These are phyloP conservation scores for Drosophila recens DNA, from an alignment of 2,888 invertebrate species.

Conservation along the genomic window DNA sequence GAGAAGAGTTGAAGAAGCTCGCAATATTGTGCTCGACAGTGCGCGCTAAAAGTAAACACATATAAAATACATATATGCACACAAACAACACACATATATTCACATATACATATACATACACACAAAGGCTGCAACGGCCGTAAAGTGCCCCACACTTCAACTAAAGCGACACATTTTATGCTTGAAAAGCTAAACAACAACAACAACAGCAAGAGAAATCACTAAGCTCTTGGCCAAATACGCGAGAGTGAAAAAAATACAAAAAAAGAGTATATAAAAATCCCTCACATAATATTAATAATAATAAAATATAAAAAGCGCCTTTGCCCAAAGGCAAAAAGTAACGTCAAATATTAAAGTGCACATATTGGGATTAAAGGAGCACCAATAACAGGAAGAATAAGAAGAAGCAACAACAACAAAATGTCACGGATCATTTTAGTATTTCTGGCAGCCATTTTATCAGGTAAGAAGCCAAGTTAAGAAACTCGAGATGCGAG, in stretches of 20 bases:
- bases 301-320: conserved; percentile 41
- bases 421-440: conserved; percentile 78
- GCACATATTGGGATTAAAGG: conserved; percentile 55
- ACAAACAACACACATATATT: conserved; percentile 21
- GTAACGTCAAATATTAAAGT: conserved; percentile 54
- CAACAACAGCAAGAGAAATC: conserved; percentile 45
- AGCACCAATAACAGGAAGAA: conserved; percentile 12
- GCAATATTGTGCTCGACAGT: conserved; percentile 55
- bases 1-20: conserved; percentile 57
- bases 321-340: conserved; percentile 48
- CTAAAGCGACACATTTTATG: conserved; percentile 72
- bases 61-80: conserved; percentile 33
- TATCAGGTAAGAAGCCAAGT: conserved; percentile 79
- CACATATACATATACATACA: conserved; percentile 21
- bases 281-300: conserved; percentile 26
- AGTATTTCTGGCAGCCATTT: conserved; percentile 80
- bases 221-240: conserved; percentile 66
- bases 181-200: conserved; percentile 61
- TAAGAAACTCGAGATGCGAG: conserved; percentile 31
- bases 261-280: conserved; percentile 35
- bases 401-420: conserved; percentile 13
- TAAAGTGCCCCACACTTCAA: conserved; percentile 64
- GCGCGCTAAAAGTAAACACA: conserved; percentile 66
- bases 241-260: conserved; percentile 49
- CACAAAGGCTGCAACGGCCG: conserved; percentile 56